A percentile compares a stretch with the other conserved stretches of the same genome.
phyloP scores from a whole-genome alignment of 2,113 vertebrate species.

The Sclerurus mexicanus region DNA sequence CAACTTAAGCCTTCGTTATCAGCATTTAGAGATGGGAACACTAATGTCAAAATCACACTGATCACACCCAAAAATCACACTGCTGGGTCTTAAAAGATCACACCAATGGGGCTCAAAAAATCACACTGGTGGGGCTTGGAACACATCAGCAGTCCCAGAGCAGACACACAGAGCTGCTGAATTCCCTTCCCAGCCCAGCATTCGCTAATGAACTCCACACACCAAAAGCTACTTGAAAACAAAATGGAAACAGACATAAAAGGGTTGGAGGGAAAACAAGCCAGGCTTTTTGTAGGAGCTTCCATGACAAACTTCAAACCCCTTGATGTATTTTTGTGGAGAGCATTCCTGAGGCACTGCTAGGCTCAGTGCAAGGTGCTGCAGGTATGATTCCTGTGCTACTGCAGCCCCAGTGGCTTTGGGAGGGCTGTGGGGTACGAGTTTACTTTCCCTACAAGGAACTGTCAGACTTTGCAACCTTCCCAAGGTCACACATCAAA shows the following conservation, averaged over 20 bases:
- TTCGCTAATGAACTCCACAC: not conserved
- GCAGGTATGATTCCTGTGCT: not conserved
- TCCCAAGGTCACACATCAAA: conserved; percentile 42
- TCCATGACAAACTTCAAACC: not conserved
- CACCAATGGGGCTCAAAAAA: not conserved
- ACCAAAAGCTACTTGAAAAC: not conserved
- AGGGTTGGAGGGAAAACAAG: not conserved
- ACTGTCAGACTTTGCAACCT: conserved; percentile 12
- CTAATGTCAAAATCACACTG: not conserved
- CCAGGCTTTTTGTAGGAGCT: not conserved
- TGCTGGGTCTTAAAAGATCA: not conserved
- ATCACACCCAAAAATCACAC: not conserved
- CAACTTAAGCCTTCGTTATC: not conserved
- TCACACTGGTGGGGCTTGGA: not conserved
- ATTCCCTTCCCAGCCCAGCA: not conserved
- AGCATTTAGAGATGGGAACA: not conserved
- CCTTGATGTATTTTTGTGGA: not conserved
- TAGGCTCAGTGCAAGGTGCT: not conserved
- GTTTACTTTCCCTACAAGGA: not conserved
- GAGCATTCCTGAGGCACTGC: not conserved
- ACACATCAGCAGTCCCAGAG: not conserved
- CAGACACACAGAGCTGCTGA: not conserved
- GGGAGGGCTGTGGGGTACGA: not conserved
- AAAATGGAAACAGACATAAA: not conserved
- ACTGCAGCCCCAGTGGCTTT: not conserved